Evolutionary conservation across 2,797 vertebrate genomes (phyloP).

Genomic region (Darevskia mixta): DNA sequence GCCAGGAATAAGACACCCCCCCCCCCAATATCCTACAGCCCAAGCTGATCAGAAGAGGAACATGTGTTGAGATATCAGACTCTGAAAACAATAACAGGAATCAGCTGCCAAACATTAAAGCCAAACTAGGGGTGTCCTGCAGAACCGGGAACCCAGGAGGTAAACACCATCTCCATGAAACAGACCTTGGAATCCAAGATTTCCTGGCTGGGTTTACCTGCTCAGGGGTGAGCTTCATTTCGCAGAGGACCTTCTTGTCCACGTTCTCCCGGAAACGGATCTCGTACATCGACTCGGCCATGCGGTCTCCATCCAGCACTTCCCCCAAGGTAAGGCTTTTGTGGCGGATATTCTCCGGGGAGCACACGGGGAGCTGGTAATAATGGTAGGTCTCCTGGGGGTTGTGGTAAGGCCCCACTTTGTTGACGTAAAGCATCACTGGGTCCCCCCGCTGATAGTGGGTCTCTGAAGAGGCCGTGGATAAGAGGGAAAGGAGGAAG

Average conservation of each 20-base stretch:
- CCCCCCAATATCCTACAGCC: not conserved
- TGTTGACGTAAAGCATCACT: slow-evolving; percentile 92
- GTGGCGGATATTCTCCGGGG: slow-evolving; percentile 89
- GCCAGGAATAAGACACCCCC: not conserved
- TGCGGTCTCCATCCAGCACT: slow-evolving; percentile 92
- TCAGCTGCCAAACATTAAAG: not conserved
- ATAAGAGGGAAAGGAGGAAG: slow-evolving; percentile 65
- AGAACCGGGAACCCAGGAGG: too few species aligned
- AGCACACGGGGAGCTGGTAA: slow-evolving; percentile 93
- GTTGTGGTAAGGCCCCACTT: slow-evolving; percentile 95
- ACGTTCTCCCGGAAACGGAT: slow-evolving; percentile 86
- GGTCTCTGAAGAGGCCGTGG: slow-evolving; percentile 76
- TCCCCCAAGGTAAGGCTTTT: slow-evolving; percentile 92
- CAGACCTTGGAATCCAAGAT: not conserved
- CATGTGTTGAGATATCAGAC: too few species aligned
- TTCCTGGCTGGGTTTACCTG: slow-evolving; percentile 64
- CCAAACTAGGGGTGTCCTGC: too few species aligned
- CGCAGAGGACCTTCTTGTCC: slow-evolving; percentile 85
- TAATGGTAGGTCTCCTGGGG: slow-evolving; percentile 96
- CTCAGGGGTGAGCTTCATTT: slow-evolving; percentile 80
- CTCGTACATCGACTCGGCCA: slow-evolving; percentile 91
- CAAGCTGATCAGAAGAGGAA: not conserved
- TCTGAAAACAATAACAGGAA: not conserved
- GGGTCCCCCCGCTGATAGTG: slow-evolving; percentile 86
- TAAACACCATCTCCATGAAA: rapidly evolving